These are phyloP conservation scores for Hermaeophaga mercurialis DNA, from an alignment of 2,888 invertebrate genomes.

Conservation along the genomic window DNA sequence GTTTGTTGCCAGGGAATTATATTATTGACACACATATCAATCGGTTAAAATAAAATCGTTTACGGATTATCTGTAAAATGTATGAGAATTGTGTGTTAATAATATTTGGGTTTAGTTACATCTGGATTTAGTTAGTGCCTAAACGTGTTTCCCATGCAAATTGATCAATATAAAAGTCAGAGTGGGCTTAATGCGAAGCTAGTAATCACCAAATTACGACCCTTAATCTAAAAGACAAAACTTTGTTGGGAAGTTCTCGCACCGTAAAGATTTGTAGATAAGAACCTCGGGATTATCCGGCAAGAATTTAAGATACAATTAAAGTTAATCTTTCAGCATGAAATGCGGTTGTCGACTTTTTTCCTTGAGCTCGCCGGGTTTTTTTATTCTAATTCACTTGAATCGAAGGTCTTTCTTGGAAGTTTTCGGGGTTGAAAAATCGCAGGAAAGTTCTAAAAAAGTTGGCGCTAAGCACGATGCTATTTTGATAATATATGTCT, in stretches of 20 bases:
- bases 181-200: constrained; percentile 29
- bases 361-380: constrained; percentile 4
- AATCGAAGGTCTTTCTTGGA: constrained; percentile 4
- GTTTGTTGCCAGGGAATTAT: no score
- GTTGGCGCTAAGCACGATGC: constrained; percentile 12
- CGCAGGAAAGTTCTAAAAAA: constrained; percentile 9
- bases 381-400: constrained; percentile 11
- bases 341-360: constrained; percentile 37
- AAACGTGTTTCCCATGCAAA: constrained; percentile 12
- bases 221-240: constrained; percentile 40
- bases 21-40: no score
- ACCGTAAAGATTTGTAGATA: constrained; percentile 44
- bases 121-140: neutral
- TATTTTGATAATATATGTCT: constrained; percentile 26
- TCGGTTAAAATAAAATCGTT: no score
- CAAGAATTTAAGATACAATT: constrained; percentile 50
- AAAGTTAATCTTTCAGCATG: constrained; percentile 47
- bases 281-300: constrained; percentile 46
- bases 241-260: constrained; percentile 37
- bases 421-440: constrained; percentile 7
- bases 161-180: constrained; percentile 16
- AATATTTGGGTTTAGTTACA: neutral
- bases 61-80: no score
- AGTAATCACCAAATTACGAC: constrained; percentile 44
- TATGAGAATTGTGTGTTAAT: no score